These are phyloP conservation scores for Neotoma lepida DNA, from an alignment of 2,113 vertebrate species.

Conservation along the genomic window DNA sequence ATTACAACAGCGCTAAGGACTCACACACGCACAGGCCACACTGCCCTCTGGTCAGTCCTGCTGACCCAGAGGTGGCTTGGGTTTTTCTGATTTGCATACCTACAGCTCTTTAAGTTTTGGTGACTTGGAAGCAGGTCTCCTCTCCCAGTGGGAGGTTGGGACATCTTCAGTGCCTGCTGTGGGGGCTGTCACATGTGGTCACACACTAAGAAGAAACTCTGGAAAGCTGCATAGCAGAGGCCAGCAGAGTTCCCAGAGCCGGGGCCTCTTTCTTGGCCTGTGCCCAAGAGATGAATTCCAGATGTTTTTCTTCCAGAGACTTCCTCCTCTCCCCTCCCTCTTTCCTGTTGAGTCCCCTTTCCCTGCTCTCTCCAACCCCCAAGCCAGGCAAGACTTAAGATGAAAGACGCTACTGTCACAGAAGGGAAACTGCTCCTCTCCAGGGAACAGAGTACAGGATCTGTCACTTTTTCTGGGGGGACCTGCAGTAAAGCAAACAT, in stretches of 20 bases:
- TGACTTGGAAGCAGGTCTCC: not conserved
- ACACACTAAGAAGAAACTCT: not conserved
- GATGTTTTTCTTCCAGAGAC: slow-evolving; percentile 56
- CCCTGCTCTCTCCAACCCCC: not conserved
- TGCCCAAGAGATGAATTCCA: slow-evolving; percentile 71
- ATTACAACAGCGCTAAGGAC: not conserved
- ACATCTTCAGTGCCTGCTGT: not conserved
- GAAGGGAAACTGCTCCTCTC: not conserved
- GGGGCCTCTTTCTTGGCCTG: slow-evolving; percentile 62
- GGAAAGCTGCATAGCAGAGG: not conserved
- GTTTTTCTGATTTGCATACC: not conserved
- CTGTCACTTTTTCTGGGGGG: not conserved
- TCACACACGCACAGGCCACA: not conserved
- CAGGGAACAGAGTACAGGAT: not conserved
- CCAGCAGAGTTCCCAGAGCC: slow-evolving; percentile 63
- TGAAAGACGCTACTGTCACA: not conserved
- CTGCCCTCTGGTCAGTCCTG: not conserved
- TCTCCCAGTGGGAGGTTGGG: not conserved
- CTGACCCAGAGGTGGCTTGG: not conserved
- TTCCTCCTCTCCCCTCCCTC: not conserved
- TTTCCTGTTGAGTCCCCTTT: not conserved
- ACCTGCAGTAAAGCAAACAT: not conserved
- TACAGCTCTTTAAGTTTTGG: not conserved
- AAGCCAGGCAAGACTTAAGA: not conserved
- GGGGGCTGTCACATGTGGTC: not conserved